Percentiles rank a stretch among this genome's conserved stretches.
Evolutionary conservation across 1,140 invertebrate species (phyloP).

Genomic region (Drosophila guanche): DNA sequence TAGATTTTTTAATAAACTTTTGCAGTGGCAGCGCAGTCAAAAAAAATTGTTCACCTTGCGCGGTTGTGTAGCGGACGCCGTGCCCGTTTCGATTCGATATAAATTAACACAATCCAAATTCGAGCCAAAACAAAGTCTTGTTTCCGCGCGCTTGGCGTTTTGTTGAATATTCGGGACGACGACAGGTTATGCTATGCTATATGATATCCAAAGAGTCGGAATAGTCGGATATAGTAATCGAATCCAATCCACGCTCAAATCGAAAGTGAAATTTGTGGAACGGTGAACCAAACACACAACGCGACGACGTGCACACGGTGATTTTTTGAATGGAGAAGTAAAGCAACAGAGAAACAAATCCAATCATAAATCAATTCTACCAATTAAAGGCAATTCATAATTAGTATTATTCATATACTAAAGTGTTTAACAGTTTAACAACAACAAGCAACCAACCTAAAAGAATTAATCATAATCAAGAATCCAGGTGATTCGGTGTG

Average conservation of each 20-base stretch:
- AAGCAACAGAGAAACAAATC: slow-evolving; percentile 29
- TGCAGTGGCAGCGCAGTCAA: slow-evolving; percentile 54
- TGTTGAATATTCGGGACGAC: slow-evolving; percentile 16
- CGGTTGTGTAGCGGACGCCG: slow-evolving; percentile 72
- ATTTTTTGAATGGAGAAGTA: slow-evolving; percentile 69
- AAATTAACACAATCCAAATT: slow-evolving; percentile 58
- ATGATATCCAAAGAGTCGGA: slow-evolving; percentile 22
- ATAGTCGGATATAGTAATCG: slow-evolving; percentile 25
- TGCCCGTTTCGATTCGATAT: slow-evolving; percentile 41
- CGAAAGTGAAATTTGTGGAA: slow-evolving; percentile 73
- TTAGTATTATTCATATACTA: slow-evolving; percentile 57
- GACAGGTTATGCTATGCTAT: too few relatives aligned
- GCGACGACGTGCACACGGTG: slow-evolving; percentile 39
- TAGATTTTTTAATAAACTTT: slow-evolving; percentile 12
- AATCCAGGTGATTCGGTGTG: slow-evolving; percentile 64
- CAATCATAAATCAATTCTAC: slow-evolving; percentile 10
- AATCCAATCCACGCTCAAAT: slow-evolving; percentile 33
- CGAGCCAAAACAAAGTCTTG: slow-evolving; percentile 32
- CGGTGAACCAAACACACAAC: slow-evolving; percentile 74
- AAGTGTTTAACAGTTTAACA: slow-evolving; percentile 71
- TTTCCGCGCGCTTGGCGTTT: slow-evolving; percentile 39
- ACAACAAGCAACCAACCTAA: slow-evolving; percentile 24
- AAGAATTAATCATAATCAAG: slow-evolving; percentile 17
- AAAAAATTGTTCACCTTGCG: slow-evolving; percentile 64
- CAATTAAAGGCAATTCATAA: slow-evolving; percentile 35